phyloP scores from a whole-genome alignment of 2,888 invertebrate species.

The Aricia artaxerxes region DNA sequence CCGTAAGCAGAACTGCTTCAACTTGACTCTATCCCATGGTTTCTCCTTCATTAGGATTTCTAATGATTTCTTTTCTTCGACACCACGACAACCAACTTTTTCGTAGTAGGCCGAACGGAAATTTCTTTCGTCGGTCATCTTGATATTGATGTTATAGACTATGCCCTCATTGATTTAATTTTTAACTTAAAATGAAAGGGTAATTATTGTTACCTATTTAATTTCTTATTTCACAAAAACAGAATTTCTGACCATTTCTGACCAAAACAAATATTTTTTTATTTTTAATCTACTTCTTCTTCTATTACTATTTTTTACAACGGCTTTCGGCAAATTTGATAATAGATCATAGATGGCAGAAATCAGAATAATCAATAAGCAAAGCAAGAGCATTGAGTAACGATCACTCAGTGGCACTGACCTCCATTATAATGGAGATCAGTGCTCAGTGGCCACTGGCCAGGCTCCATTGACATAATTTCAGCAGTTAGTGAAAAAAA shows the following conservation, averaged over 20 bases:
- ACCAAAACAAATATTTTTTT: background rate
- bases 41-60: conserved; percentile 94
- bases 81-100: conserved; percentile 93
- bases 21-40: conserved; percentile 87
- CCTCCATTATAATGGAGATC: no score
- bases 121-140: conserved; percentile 86
- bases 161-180: background rate
- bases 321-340: no score
- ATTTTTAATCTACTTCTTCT: background rate
- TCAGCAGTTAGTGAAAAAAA: no score
- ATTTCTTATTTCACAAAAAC: background rate
- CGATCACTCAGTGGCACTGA: no score
- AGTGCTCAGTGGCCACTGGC: no score
- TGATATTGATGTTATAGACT: background rate
- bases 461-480: no score
- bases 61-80: conserved; percentile 94
- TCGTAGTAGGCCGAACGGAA: conserved; percentile 91
- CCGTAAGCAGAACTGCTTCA: conserved; percentile 91
- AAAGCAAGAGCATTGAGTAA: no score
- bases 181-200: background rate
- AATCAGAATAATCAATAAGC: no score
- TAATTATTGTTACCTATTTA: background rate
- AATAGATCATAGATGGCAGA: no score
- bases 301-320: background rate
- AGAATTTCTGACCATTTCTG: no score